Evolutionary conservation across 2,888 invertebrate genomes (phyloP), one percentile per base, ranked within the genome.

Genomic region (Ennomos quercinarius): DNA sequence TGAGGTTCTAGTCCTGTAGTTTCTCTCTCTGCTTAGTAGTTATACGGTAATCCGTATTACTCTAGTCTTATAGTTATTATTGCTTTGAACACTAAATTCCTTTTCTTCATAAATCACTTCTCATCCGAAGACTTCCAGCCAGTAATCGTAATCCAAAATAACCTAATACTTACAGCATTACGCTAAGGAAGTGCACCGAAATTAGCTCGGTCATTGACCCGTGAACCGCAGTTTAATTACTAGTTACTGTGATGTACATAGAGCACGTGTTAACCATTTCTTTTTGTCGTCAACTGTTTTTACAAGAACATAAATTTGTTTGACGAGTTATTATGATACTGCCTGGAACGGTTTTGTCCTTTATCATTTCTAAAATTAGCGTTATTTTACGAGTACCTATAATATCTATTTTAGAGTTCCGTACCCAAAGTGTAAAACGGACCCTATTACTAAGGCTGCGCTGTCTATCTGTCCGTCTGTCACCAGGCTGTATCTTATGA

Each of bases 161-260:
- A 71, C 70, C 66, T 44, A 73, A 79, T 80, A 81, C 76, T 78
- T 74, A 67, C 60, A 49, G 50, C 71, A 78, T 78, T 80, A 76
- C 80, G 70, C 57, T 63, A 66, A 78, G 83, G 81, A 81, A 84
- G 80, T 76, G 77, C 40, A 76, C 82, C 88, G 70, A 75, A 89
- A 84, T 87, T 89, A 89, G 88, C 77, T 66, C 83, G 89, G 80
- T 45, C 87, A 69, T 74, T 83, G 87, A 89, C 80, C 89, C 67
- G 36, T 46, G 35, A 57, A 61, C 70, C 51, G 56, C 55, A 61
- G 66, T 60, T 74, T 74, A 80, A 78, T 61, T 40, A 34, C 5
- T n/a, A 61, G 60, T 56, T 12, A 11, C 9, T 44, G 11, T 10
- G 11, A 70, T 73, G 67, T 44, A 51, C 73, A 66, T 44, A 51